Conservation (phyloP, 2,113 vertebrate genomes). For the Motacilla tschutschensis region DNA sequence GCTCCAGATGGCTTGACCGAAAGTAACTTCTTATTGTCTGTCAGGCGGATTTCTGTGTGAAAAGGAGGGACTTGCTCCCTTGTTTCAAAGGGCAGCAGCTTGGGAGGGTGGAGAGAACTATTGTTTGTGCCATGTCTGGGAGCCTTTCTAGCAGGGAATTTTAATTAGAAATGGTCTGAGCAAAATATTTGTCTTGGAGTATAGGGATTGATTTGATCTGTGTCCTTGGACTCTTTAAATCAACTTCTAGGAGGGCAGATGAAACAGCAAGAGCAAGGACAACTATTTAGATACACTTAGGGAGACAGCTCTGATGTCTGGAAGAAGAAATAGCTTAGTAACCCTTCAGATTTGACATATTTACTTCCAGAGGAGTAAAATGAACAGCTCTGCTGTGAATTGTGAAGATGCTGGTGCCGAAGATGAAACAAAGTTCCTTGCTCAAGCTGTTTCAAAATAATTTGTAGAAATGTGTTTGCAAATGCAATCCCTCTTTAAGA, state of each 20-base stretch:
- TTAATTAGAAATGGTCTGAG: slow-evolving; percentile 33
- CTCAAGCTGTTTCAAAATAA: neutral
- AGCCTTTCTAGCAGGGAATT: slow-evolving; percentile 40
- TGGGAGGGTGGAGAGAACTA: slow-evolving; percentile 18
- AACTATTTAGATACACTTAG: neutral
- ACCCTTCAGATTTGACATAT: neutral
- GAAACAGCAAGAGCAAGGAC: neutral
- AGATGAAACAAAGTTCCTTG: neutral
- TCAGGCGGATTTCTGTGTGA: slow-evolving; percentile 27
- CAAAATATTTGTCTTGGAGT: neutral
- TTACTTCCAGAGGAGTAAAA: neutral
- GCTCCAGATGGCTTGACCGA: slow-evolving; percentile 38
- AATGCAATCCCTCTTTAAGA: neutral
- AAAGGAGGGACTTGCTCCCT: slow-evolving; percentile 8
- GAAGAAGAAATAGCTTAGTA: neutral
- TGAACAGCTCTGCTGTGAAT: neutral
- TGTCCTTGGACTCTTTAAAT: neutral
- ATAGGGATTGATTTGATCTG: neutral
- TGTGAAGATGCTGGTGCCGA: neutral
- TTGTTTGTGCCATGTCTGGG: slow-evolving; percentile 22
- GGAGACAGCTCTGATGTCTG: neutral
- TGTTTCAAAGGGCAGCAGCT: slow-evolving; percentile 33
- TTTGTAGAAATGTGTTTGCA: neutral
- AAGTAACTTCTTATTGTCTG: slow-evolving; percentile 44
- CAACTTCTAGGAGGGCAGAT: neutral